Conservation (phyloP, 30 jellyfish, hydroid and myxozoan genomes). For the Clytia hemisphaerica region DNA sequence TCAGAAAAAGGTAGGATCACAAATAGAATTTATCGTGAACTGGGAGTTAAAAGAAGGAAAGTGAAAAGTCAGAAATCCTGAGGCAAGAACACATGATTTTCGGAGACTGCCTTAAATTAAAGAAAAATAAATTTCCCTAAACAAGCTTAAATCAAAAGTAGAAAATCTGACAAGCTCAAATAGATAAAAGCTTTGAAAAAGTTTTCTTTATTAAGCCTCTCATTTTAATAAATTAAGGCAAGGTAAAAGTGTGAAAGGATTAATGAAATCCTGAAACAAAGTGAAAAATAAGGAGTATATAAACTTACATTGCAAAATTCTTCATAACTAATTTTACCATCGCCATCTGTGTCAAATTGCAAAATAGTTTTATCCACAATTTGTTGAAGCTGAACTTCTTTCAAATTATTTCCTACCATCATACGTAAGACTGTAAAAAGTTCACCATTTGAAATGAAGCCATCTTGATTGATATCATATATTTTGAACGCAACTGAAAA, state of each 20-base stretch:
- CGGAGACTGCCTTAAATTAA: too few relatives aligned
- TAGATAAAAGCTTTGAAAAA: neutral
- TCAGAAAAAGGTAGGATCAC: too few relatives aligned
- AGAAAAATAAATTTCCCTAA: neutral
- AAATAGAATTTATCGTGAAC: too few relatives aligned
- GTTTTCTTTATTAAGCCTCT: neutral
- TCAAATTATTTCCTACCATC: constrained; percentile 96
- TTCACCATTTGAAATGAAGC: constrained; percentile 91
- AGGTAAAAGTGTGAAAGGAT: neutral
- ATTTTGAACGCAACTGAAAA: constrained; percentile 83
- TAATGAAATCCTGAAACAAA: too few relatives aligned
- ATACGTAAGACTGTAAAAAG: constrained; percentile 74
- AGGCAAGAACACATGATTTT: too few relatives aligned
- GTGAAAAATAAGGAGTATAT: neutral
- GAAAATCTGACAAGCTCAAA: neutral
- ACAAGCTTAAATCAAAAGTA: neutral
- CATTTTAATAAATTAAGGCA: neutral
- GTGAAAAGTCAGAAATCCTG: too few relatives aligned
- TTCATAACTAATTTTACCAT: constrained; percentile 85
- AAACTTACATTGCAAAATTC: constrained; percentile 84
- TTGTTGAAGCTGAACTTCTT: constrained; percentile 93
- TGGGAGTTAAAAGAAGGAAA: too few relatives aligned
- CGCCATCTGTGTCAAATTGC: constrained; percentile 91
- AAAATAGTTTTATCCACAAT: constrained; percentile 90
- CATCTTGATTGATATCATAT: constrained; percentile 92